Percentiles rank a stretch among this genome's conserved stretches.
Evolutionary conservation across 2,797 vertebrate genomes (phyloP).

Genomic region (Micromesistius poutassou): DNA sequence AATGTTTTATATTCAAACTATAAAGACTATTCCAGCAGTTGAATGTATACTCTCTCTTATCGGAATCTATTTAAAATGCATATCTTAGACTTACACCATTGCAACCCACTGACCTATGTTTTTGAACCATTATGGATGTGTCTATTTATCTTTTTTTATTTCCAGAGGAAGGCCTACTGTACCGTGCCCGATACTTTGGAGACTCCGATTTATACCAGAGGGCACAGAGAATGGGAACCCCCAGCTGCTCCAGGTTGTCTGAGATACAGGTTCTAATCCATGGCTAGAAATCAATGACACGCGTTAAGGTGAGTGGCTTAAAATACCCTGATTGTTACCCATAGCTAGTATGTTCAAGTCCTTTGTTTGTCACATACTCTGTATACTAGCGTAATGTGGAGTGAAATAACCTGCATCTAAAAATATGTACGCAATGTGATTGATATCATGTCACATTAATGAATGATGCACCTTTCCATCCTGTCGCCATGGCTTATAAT

Average conservation of each 20-base stretch:
- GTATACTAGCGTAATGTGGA: not conserved
- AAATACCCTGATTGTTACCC: not conserved
- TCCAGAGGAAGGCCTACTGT: constrained; percentile 95
- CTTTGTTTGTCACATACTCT: not conserved
- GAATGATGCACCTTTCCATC: not conserved
- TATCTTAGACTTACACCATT: not conserved
- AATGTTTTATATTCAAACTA: not conserved
- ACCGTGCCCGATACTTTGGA: constrained; percentile 95
- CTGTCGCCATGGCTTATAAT: not conserved
- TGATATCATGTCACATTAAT: not conserved
- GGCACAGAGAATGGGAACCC: constrained; percentile 94
- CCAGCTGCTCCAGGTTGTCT: constrained; percentile 93
- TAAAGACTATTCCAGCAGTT: not conserved
- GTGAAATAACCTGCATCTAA: not conserved
- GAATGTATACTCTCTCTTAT: not conserved
- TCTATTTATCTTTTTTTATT: not conserved
- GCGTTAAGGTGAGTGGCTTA: constrained; percentile 49
- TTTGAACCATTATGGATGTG: not conserved
- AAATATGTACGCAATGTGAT: not conserved
- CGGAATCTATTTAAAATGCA: not conserved
- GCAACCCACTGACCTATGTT: no score
- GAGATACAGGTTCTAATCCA: constrained; percentile 93
- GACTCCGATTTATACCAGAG: constrained; percentile 90
- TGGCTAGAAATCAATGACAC: constrained; percentile 71
- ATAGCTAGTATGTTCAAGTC: not conserved